Conservation (phyloP, 2,113 vertebrate species). For the Cebidichthys violaceus region DNA sequence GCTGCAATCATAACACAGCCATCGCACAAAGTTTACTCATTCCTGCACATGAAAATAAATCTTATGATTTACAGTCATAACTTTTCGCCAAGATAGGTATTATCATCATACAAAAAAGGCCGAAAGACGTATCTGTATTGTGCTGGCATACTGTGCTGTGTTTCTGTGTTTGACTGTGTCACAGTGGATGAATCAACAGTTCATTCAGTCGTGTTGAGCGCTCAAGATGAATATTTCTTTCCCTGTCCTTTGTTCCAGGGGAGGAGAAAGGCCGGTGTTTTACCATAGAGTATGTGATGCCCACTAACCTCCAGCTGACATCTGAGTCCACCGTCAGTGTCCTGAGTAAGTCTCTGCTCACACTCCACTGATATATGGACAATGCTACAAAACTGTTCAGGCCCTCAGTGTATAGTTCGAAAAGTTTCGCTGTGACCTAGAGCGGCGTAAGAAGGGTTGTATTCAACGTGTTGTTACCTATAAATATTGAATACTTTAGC, state of each 20-base stretch:
- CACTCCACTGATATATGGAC: background rate
- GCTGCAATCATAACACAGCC: background rate
- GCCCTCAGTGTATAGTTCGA: background rate
- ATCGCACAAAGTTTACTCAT: background rate
- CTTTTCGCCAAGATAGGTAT: background rate
- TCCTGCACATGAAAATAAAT: background rate
- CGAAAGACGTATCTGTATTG: background rate
- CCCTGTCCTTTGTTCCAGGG: slow-evolving; percentile 81
- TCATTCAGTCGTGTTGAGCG: background rate
- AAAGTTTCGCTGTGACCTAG: background rate
- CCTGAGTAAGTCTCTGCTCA: slow-evolving; percentile 87
- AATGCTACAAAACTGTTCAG: background rate
- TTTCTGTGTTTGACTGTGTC: background rate
- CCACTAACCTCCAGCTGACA: slow-evolving; percentile 92
- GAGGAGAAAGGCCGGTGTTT: slow-evolving; percentile 94
- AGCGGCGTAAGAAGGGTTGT: background rate
- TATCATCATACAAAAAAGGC: background rate
- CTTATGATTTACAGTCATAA: background rate
- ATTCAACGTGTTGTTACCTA: background rate
- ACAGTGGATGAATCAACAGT: background rate
- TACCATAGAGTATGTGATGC: slow-evolving; percentile 97
- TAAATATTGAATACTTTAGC: too few relatives aligned
- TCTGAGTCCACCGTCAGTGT: slow-evolving; percentile 95
- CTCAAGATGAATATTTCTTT: background rate
- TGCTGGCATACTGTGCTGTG: background rate